Conservation (phyloP, 1,140 invertebrate genomes). For the Drosophila tani region DNA sequence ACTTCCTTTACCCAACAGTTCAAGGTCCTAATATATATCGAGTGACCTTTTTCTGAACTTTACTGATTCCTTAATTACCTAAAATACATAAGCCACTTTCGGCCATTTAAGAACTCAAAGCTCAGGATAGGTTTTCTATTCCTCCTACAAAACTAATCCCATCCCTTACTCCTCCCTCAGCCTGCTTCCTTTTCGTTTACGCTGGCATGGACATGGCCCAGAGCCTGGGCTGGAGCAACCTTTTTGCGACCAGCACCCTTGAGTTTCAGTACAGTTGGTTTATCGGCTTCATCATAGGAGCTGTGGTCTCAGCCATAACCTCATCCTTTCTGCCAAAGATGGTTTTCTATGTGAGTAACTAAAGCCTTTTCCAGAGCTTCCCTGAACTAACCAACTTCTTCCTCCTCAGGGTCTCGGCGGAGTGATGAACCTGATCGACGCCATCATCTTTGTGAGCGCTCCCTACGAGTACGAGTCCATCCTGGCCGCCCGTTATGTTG, state of each 20-base stretch:
- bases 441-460: conserved; percentile 66
- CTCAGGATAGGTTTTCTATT: not conserved
- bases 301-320: conserved; percentile 49
- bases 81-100: no score
- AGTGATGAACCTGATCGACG: conserved; percentile 58
- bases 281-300: conserved; percentile 68
- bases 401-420: conserved; percentile 41
- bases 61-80: no score
- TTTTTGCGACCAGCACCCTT: not conserved
- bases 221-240: conserved; percentile 56
- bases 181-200: conserved; percentile 55
- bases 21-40: no score
- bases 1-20: no score
- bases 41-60: no score
- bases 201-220: conserved; percentile 71
- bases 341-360: conserved; percentile 60
- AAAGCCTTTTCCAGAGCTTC: not conserved
- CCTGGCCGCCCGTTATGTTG: conserved; percentile 68
- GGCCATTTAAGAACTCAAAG: no score
- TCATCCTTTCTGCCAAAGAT: conserved; percentile 54
- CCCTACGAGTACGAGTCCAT: conserved; percentile 51
- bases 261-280: conserved; percentile 74
- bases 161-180: conserved; percentile 3
- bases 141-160: not conserved
- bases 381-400: not conserved